Evolutionary conservation across 2,888 invertebrate species (phyloP), one percentile per base, ranked within the genome.

Genomic region (Acanthoscelides obtectus): DNA sequence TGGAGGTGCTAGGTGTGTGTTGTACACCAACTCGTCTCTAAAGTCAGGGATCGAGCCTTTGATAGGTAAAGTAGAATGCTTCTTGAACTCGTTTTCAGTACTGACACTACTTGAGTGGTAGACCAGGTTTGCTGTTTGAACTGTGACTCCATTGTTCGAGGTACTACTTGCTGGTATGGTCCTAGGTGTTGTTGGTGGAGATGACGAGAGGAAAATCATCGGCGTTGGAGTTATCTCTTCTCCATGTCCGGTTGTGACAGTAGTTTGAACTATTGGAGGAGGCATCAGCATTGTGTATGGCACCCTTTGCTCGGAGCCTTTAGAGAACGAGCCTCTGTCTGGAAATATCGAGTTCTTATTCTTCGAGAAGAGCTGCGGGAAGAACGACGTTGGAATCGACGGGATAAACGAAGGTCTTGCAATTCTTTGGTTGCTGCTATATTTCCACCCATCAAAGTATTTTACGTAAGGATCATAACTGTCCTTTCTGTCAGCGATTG

Each of bases 271-370:
- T 1, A 88, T 86, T 0, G 92, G 92, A 17, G 93, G 92, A 19
- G 93, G 92, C 73, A 92, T 89, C 71, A 93, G 86, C 81, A 92
- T 89, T 0, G 92, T 91, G 84, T 90, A 89, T 0, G 91, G 91
- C 70, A 87, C 84, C 20, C 84, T 79, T 68, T 87, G 86, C 20
- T 91, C 88, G 68, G 68, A 74, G 20, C 86, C 85, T 82, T 89
- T 89, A 74, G 78, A 76, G 66, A 76, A 78, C 6, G 73, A 25
- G 20, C 73, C 74, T 67, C 76, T 78, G 25, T 81, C 78, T 22
- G 79, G 72, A 22, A 78, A 78, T 4, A 45, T 45, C 64, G 78
- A 79, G 64, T 78, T 80, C 65, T 88, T 86, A 69, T 78, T 73
- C 76, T 77, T 72, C 2, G 76, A 72, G 64, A 77, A 73, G 25